phyloP scores from a whole-genome alignment of 2,113 vertebrate genomes.

The Noctilio leporinus region DNA sequence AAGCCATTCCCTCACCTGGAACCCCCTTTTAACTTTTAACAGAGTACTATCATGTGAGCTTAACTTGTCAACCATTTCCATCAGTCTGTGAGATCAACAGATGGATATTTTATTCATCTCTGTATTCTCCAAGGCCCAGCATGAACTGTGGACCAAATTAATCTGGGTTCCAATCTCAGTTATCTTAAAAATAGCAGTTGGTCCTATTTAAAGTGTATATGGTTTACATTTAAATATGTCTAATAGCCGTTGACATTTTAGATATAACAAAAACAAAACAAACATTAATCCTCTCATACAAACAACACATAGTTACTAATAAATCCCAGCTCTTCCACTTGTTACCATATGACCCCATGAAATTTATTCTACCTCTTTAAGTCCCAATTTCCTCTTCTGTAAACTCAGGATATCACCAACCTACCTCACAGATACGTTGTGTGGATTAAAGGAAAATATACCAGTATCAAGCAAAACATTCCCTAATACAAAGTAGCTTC shows the following conservation, averaged over 20 bases:
- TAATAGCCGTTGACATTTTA: neutral
- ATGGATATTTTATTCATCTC: neutral
- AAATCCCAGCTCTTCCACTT: neutral
- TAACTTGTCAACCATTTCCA: neutral
- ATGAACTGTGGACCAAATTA: constrained; percentile 9
- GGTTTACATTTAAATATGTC: neutral
- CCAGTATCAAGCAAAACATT: neutral
- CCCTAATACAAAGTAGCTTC: neutral
- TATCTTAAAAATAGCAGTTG: neutral
- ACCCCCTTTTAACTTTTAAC: neutral
- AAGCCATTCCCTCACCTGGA: neutral
- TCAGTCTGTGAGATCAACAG: neutral
- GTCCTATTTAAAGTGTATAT: neutral
- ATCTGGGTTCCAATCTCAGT: neutral
- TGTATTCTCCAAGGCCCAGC: neutral
- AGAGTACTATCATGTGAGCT: neutral
- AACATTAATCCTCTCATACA: neutral
- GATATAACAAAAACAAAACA: neutral
- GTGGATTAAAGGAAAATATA: constrained; percentile 13
- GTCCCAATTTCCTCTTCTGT: neutral
- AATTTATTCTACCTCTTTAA: neutral
- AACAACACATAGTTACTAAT: neutral
- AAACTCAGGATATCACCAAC: neutral
- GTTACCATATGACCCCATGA: neutral
- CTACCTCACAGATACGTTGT: neutral